Percentiles rank a stretch among this genome's conserved stretches.
These are phyloP conservation scores for Tipula unca DNA, from an alignment of 2,888 invertebrate species.

Conservation along the genomic window DNA sequence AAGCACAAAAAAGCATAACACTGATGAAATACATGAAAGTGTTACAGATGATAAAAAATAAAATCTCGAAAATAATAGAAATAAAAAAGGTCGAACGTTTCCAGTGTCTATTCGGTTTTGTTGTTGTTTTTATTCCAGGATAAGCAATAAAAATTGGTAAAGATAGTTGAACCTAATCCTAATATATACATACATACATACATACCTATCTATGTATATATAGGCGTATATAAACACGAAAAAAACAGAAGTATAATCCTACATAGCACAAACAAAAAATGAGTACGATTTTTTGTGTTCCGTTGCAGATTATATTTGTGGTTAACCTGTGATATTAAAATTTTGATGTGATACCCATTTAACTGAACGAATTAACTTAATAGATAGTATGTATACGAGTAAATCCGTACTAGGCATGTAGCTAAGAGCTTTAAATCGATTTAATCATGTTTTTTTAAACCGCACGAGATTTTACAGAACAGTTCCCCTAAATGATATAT, in stretches of 20 bases:
- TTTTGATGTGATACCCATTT: neutral
- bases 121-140: neutral
- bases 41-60: neutral
- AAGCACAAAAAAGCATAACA: neutral
- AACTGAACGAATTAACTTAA: neutral
- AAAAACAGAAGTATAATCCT: neutral
- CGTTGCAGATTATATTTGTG: neutral
- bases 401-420: neutral
- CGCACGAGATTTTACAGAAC: neutral
- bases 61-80: neutral
- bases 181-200: neutral
- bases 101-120: neutral
- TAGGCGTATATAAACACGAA: neutral
- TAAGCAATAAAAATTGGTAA: constrained; percentile 8
- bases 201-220: neutral
- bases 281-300: neutral
- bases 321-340: neutral
- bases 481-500: neutral
- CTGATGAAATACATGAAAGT: neutral
- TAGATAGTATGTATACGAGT: no score
- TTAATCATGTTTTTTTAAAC: neutral
- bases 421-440: neutral
- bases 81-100: neutral
- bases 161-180: neutral
- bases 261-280: neutral